Evolutionary conservation across 2,797 vertebrate species (phyloP).

Genomic region (Capromys pilorides): DNA sequence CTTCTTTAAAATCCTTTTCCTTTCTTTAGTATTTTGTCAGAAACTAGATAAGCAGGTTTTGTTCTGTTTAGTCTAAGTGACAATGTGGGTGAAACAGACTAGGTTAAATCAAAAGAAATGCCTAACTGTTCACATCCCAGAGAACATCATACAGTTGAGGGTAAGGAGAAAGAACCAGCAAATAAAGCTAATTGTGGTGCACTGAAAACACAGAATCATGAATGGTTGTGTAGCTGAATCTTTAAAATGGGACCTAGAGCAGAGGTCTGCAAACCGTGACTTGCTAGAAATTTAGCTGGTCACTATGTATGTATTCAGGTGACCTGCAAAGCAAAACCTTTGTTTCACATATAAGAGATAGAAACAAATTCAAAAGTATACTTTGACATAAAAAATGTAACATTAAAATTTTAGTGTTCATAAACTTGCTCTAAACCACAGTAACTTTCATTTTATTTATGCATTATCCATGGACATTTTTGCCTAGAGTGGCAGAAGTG

Average conservation of each 20-base stretch:
- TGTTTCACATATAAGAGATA: slow-evolving; percentile 17
- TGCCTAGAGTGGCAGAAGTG: background rate
- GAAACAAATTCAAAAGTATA: background rate
- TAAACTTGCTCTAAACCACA: background rate
- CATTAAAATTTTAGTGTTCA: slow-evolving; percentile 19
- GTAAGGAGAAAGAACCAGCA: slow-evolving; percentile 16
- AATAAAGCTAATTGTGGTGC: slow-evolving; percentile 11
- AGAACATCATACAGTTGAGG: background rate
- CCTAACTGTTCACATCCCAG: slow-evolving; percentile 30
- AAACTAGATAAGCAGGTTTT: slow-evolving; percentile 23
- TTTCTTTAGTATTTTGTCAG: slow-evolving; percentile 58
- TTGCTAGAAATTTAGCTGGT: background rate
- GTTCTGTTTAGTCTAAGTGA: background rate
- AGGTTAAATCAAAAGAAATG: background rate
- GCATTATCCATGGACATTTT: background rate
- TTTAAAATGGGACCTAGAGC: background rate
- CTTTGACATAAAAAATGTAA: background rate
- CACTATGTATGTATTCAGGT: background rate
- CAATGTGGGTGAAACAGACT: slow-evolving; percentile 29
- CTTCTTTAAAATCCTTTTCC: slow-evolving; percentile 43
- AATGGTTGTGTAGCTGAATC: background rate
- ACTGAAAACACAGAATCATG: background rate
- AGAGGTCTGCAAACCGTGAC: background rate
- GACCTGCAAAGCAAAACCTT: background rate
- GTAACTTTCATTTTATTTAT: background rate